Evolutionary conservation across 1,140 invertebrate species (phyloP), one percentile per base, ranked within the genome.

Genomic region (Cherax destructor): DNA sequence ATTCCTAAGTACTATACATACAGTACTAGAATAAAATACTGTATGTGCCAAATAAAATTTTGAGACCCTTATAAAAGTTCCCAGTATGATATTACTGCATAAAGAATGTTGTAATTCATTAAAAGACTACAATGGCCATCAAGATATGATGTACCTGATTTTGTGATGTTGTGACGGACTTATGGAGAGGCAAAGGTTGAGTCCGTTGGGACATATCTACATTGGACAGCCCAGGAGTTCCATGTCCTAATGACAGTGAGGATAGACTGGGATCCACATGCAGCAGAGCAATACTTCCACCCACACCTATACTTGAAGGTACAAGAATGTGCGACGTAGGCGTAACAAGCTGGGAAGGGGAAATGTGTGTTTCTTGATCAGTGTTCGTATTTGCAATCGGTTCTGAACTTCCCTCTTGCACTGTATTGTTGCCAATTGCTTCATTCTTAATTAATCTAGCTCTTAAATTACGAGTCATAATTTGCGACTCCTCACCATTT

Each of bases 131-230:
- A 21, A 81, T 30, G 50, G 18, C 50, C 49, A 69, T 69, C 7
- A 69, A 80, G 9, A 65, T 41, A 24, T 30, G 7, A 90, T 52
- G 61, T 80, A 91, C 89, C 77, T 91, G 89, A 4, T 85, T 72
- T 56, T 91, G 80, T 49, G 52, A 79, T 69, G 83, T 30, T 24
- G 83, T 30, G 56, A 77, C n/a, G n/a, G 83, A 80, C 21, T 91
- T 91, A 49, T 91, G 89, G 24, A 91, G 49, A 21, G 89, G 76
- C 24, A 91, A 80, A 50, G 89, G 89, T 41, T 91, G 89, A 69
- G 83, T 52, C 76, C 85, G 47, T 41, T 91, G 89, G 56, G 83
- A 47, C 89, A 91, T 85, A 59, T 91, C 89, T 24, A 91, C 83
- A 49, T 83, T 91, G 41, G 89, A 91, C 18, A 91, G 72, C 41